Evolutionary conservation across 1,140 invertebrate genomes (phyloP), one percentile per base, ranked within the genome.

Genomic region (Asobara japonica): DNA sequence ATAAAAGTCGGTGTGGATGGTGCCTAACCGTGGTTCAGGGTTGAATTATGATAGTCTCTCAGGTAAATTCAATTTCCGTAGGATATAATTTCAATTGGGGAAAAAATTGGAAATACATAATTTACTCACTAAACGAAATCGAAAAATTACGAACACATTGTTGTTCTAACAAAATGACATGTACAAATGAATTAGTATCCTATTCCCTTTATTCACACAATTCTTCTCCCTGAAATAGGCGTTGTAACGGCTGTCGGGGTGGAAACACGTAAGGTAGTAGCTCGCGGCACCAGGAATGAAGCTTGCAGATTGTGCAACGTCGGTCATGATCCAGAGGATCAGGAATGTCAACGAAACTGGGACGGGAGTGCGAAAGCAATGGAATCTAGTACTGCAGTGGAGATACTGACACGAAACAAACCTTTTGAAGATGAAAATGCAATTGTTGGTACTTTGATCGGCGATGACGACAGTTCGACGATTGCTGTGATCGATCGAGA

Each of bases 401-500:
- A 67, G 45, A 60, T 74, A 13, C 61, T 73, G 13, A 20, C 33
- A 10, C 69, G 72, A 60, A 74, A 74, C 30, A 31, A 71, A 33
- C 18, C 36, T 36, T 73, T 77, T 5, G 27, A 61, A n/a, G 18
- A 73, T 30, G 30, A 75, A 41, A 70, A 73, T 11, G 64, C 72
- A n/a, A 2, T 33, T 1, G 13, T 77, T 29, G 41, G 45, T 8
- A 74, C 72, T 16, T 27, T 74, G 0, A 74, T 73, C 27, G 76
- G 76, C 1, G 73, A 77, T 36, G 73, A 77, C 33, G 76, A 74
- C 27, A 65, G 62, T 4, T 73, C 36, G 10, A 70, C 76, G n/a
- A 74, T 77, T 69, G 73, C 75, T 31, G 67, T 65, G 13, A 22
- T 76, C 7, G 10, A 70, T 62, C 20, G 65, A 30, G 60, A 69